phyloP scores from a whole-genome alignment of 2,797 vertebrate genomes.

The Hipposideros larvatus region DNA sequence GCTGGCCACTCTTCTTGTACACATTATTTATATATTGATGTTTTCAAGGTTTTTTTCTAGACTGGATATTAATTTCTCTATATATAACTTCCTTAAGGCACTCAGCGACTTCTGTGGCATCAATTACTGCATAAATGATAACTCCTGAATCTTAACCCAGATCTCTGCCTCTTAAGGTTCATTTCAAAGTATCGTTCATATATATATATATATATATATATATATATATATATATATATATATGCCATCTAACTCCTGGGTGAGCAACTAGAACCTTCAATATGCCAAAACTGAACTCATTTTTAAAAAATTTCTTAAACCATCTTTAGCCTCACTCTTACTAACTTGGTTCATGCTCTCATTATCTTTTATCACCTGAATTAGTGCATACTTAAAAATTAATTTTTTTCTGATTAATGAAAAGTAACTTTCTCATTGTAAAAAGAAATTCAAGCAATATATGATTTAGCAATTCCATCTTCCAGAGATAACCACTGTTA shows the following conservation, averaged over 20 bases:
- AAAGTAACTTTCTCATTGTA: slow-evolving; percentile 5
- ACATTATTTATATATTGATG: background rate
- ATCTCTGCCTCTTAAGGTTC: background rate
- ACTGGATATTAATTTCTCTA: background rate
- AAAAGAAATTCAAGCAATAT: background rate
- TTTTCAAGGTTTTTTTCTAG: background rate
- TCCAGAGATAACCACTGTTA: background rate
- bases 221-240: background rate
- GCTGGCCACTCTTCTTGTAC: background rate
- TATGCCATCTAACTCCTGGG: background rate
- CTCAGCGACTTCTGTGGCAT: background rate
- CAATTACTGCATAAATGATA: background rate
- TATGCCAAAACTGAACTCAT: background rate
- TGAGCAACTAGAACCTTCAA: background rate
- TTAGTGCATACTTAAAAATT: background rate
- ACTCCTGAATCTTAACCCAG: background rate
- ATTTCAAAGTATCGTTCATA: background rate
- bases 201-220: too few relatives aligned
- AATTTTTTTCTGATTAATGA: slow-evolving; percentile 4
- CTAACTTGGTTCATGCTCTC: background rate
- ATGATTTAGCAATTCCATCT: background rate
- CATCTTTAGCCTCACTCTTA: background rate
- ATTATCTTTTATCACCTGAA: background rate
- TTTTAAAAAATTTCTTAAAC: background rate
- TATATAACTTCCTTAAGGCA: background rate